A percentile compares a stretch with the other conserved stretches of the same genome.
Evolutionary conservation across 2,888 invertebrate species (phyloP).

Genomic region (Apodemia hepburni): DNA sequence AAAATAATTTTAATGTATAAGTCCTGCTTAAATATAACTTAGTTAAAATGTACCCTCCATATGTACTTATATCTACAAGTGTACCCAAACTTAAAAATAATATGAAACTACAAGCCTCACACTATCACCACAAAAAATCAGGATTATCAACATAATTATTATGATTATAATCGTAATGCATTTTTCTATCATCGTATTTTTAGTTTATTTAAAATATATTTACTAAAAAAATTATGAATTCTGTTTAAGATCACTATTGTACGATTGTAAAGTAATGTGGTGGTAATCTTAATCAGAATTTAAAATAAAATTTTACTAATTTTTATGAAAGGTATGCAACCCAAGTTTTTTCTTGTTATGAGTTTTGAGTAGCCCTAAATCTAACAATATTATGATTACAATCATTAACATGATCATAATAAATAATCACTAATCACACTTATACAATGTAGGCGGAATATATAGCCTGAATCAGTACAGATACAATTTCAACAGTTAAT

Average conservation of each 20-base stretch:
- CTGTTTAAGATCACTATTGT: too few species aligned
- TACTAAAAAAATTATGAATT: too few species aligned
- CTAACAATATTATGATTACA: neutral
- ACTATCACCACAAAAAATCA: neutral
- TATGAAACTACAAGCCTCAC: constrained; percentile 2
- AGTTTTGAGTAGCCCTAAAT: too few species aligned
- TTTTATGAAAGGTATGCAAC: too few species aligned
- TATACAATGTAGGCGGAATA: constrained; percentile 5
- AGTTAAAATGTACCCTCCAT: constrained; percentile 3
- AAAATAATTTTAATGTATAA: constrained; percentile 5
- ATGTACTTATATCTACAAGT: neutral
- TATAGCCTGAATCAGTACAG: neutral
- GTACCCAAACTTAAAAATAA: neutral
- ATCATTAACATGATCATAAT: constrained; percentile 1
- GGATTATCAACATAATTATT: neutral
- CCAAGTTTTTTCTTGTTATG: too few species aligned
- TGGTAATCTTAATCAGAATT: too few species aligned
- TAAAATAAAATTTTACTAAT: too few species aligned
- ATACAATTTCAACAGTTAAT: too few species aligned
- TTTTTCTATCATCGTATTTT: too few species aligned
- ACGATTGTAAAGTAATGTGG: too few species aligned
- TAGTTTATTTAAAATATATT: too few species aligned
- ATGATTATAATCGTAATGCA: neutral
- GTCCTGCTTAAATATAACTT: neutral
- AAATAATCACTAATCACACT: neutral